Conservation (phyloP, 2,113 vertebrate species). For the Oryzias curvinotus region DNA sequence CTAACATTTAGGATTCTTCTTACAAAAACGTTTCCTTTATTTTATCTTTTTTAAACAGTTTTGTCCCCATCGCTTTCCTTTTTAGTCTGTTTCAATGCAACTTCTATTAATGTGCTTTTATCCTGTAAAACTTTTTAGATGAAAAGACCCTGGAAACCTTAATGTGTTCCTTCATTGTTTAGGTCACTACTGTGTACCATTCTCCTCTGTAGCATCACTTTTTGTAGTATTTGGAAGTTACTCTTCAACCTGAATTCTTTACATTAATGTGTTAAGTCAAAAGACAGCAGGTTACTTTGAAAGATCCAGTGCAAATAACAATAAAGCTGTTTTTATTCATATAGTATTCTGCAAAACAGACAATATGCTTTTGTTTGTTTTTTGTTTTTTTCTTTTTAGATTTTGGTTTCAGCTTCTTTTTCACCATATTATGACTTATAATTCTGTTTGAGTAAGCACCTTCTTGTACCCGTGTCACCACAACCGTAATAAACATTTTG, state of each 20-base stretch:
- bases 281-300: slow-evolving; percentile 29
- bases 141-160: slow-evolving; percentile 23
- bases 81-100: slow-evolving; percentile 3
- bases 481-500: slow-evolving; percentile 54
- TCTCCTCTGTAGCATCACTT: slow-evolving; percentile 5
- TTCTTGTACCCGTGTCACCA: slow-evolving; percentile 24
- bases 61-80: slow-evolving; percentile 17
- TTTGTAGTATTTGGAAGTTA: slow-evolving; percentile 4
- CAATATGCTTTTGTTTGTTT: slow-evolving; percentile 17
- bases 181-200: background rate
- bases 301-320: slow-evolving; percentile 28
- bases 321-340: too few species aligned
- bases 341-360: slow-evolving; percentile 32
- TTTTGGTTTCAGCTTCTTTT: background rate
- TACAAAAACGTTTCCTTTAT: slow-evolving; percentile 14
- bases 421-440: background rate
- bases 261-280: slow-evolving; percentile 24
- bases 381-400: too few species aligned
- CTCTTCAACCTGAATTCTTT: background rate
- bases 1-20: background rate
- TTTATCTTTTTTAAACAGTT: background rate
- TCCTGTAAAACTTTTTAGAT: background rate
- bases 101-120: background rate
- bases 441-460: background rate
- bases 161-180: slow-evolving; percentile 13